phyloP scores from a whole-genome alignment of 2,888 invertebrate genomes.

The Dicranocentrus wangi region DNA sequence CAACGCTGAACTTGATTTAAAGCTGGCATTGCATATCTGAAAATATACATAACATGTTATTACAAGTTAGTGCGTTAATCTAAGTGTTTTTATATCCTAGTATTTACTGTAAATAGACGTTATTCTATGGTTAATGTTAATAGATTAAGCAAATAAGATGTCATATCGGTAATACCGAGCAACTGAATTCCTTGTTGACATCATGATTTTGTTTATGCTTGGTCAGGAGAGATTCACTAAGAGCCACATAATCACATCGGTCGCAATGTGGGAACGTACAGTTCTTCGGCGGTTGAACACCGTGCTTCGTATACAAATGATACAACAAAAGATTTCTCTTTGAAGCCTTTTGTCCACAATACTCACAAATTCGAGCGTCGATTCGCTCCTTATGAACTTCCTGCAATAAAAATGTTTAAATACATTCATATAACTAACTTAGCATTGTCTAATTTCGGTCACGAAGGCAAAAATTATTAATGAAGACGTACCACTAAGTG shows the following conservation, averaged over 20 bases:
- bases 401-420: slow-evolving; percentile 39
- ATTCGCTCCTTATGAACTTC: slow-evolving; percentile 71
- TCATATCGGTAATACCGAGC: slow-evolving; percentile 60
- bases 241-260: slow-evolving; percentile 83
- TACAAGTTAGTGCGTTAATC: too few relatives aligned
- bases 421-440: neutral
- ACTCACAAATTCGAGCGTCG: slow-evolving; percentile 82
- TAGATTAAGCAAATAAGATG: too few relatives aligned
- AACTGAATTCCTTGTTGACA: slow-evolving; percentile 70
- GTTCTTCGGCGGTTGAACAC: slow-evolving; percentile 81
- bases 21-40: slow-evolving; percentile 78
- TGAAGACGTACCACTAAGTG: slow-evolving; percentile 78
- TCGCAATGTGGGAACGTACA: slow-evolving; percentile 87
- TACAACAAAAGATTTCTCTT: slow-evolving; percentile 85
- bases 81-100: too few relatives aligned
- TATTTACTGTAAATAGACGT: too few relatives aligned
- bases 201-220: slow-evolving; percentile 82
- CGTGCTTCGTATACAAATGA: slow-evolving; percentile 87
- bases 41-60: too few relatives aligned
- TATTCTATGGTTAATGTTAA: too few relatives aligned
- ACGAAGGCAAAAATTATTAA: slow-evolving; percentile 15
- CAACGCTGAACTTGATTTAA: slow-evolving; percentile 74
- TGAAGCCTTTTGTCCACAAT: slow-evolving; percentile 85
- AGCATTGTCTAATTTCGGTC: slow-evolving; percentile 79
- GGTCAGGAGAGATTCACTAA: slow-evolving; percentile 82